A percentile compares a stretch with the other conserved stretches of the same genome.
These are phyloP conservation scores for Lydus trimaculatus DNA, from an alignment of 2,888 invertebrate species.

Conservation along the genomic window DNA sequence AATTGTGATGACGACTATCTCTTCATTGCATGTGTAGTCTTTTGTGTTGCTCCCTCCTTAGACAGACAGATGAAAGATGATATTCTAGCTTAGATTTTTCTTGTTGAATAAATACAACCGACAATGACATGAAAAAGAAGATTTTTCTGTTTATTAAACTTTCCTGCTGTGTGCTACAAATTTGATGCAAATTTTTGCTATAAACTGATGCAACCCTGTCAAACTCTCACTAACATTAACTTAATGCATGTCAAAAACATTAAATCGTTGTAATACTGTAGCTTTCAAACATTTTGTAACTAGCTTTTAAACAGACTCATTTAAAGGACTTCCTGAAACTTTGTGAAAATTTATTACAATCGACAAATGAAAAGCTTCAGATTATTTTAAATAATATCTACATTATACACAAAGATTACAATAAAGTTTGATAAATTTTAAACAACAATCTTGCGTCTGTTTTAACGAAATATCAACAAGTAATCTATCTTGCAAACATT, in stretches of 20 bases:
- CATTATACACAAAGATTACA: no score
- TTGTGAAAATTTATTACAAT: not conserved
- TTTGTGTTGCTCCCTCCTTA: no score
- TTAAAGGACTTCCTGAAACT: not conserved
- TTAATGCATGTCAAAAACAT: not conserved
- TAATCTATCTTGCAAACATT: not conserved
- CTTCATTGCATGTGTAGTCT: no score
- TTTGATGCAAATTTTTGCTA: not conserved
- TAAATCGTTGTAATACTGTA: not conserved
- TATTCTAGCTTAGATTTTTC: no score
- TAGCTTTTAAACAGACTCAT: not conserved
- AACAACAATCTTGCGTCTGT: not conserved
- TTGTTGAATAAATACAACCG: no score
- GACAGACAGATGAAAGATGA: no score
- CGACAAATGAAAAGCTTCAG: not conserved
- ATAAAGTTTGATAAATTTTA: not conserved
- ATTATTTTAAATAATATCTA: not conserved
- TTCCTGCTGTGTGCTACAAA: no score
- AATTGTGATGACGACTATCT: no score
- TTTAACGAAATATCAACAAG: not conserved
- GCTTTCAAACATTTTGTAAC: not conserved
- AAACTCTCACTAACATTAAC: not conserved
- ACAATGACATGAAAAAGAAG: no score
- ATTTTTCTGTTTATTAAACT: no score
- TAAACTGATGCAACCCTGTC: not conserved